Conservation (phyloP, 37 sponge, comb jelly and placozoan genomes). For the Crambe crambe region DNA sequence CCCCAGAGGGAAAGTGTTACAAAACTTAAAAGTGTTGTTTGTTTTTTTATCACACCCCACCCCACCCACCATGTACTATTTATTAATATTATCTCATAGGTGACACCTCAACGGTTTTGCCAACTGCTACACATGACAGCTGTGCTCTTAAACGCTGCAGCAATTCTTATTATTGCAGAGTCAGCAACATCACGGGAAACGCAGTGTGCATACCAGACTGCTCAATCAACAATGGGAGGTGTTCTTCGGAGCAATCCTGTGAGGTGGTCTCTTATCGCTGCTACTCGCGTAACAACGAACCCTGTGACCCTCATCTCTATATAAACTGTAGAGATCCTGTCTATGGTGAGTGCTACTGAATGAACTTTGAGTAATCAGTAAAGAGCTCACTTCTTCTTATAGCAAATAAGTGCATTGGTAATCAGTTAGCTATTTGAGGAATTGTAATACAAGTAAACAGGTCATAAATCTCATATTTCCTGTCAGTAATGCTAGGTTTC, state of each 20-base stretch:
- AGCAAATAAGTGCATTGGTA: too few species aligned
- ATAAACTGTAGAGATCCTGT: not conserved
- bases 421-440: too few species aligned
- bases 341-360: not conserved
- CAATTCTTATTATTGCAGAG: not conserved
- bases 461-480: too few species aligned
- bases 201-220: slow-evolving; percentile 5
- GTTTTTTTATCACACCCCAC: not conserved
- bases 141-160: not conserved
- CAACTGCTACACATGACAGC: too few species aligned
- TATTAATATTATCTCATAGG: too few species aligned
- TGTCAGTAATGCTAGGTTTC: too few species aligned
- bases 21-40: too few species aligned
- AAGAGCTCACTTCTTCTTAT: too few species aligned
- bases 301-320: not conserved
- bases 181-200: not conserved
- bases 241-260: not conserved
- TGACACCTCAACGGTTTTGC: too few species aligned
- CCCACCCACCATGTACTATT: not conserved
- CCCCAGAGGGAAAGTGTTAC: too few species aligned
- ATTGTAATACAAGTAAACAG: too few species aligned
- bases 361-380: not conserved
- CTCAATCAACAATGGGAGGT: not conserved
- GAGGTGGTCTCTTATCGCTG: not conserved
- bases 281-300: not conserved